phyloP scores from a whole-genome alignment of 2,888 invertebrate genomes.

The Meghimatium bilineatum region DNA sequence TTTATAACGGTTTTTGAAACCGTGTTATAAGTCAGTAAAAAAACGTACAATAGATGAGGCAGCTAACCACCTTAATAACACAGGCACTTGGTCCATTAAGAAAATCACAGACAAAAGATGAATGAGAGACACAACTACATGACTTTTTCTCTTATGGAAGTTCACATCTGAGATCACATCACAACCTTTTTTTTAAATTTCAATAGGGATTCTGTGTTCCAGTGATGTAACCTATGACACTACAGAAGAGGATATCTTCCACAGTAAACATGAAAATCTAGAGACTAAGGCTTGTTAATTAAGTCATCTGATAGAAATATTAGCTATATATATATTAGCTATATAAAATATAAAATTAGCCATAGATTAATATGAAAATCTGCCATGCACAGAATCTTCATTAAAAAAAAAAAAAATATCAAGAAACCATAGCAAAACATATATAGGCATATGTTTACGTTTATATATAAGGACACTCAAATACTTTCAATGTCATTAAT shows the following conservation, averaged over 20 bases:
- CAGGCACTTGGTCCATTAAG: slow-evolving; percentile 57
- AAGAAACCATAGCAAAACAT: no score
- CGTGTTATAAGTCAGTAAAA: background rate
- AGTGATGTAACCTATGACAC: background rate
- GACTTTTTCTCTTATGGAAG: background rate
- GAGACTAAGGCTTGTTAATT: background rate
- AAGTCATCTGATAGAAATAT: background rate
- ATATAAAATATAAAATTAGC: no score
- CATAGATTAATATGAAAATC: background rate
- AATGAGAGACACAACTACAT: slow-evolving; percentile 5
- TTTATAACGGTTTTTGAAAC: background rate
- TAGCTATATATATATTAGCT: no score
- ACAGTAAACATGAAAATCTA: background rate
- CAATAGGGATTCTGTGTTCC: background rate
- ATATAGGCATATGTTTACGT: no score
- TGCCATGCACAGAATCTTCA: background rate
- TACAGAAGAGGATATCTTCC: background rate
- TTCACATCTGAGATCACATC: background rate
- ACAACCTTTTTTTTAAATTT: background rate
- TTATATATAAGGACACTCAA: background rate
- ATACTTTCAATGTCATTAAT: background rate
- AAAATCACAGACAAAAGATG: slow-evolving; percentile 39
- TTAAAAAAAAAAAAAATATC: background rate
- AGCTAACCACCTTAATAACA: slow-evolving; percentile 11
- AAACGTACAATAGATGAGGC: background rate